A percentile compares a stretch with the other conserved stretches of the same genome.
Evolutionary conservation across 2,797 vertebrate species (phyloP).

Genomic region (Chanos chanos): DNA sequence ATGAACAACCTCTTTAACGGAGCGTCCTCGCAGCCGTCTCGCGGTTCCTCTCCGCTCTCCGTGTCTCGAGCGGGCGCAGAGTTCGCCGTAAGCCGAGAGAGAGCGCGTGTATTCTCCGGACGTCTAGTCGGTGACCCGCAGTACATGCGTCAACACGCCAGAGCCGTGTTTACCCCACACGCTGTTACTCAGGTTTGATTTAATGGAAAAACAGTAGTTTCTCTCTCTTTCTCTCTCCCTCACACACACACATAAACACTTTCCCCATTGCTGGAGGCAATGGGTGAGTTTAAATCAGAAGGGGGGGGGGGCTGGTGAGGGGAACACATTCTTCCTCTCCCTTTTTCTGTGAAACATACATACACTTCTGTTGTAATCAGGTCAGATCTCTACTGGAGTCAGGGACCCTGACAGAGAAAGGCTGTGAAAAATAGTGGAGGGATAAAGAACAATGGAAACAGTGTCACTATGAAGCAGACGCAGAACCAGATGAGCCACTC

Average conservation of each 20-base stretch:
- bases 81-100: conserved; percentile 11
- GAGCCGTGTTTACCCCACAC: conserved; percentile 43
- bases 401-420: conserved; percentile 40
- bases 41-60: conserved; percentile 8
- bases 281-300: conserved; percentile 22
- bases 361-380: conserved; percentile 36
- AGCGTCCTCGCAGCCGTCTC: no score
- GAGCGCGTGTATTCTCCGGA: conserved; percentile 28
- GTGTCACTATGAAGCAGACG: conserved; percentile 33
- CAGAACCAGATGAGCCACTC: conserved; percentile 29
- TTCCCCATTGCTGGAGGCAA: conserved; percentile 19
- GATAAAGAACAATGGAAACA: conserved; percentile 49
- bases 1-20: no score
- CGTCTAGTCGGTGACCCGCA: conserved; percentile 29
- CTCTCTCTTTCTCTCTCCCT: conserved; percentile 2
- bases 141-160: conserved; percentile 40
- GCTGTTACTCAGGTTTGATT: conserved; percentile 47
- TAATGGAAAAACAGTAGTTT: conserved; percentile 35
- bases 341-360: conserved; percentile 7
- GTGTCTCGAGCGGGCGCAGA: conserved; percentile 18
- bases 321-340: conserved; percentile 21
- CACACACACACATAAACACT: conserved; percentile 9
- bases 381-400: conserved; percentile 47
- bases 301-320: conserved; percentile 16
- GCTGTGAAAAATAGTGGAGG: conserved; percentile 49